Base-by-base conservation (phyloP, 2,888 invertebrate species). In the Leucoma salicis region DNA sequence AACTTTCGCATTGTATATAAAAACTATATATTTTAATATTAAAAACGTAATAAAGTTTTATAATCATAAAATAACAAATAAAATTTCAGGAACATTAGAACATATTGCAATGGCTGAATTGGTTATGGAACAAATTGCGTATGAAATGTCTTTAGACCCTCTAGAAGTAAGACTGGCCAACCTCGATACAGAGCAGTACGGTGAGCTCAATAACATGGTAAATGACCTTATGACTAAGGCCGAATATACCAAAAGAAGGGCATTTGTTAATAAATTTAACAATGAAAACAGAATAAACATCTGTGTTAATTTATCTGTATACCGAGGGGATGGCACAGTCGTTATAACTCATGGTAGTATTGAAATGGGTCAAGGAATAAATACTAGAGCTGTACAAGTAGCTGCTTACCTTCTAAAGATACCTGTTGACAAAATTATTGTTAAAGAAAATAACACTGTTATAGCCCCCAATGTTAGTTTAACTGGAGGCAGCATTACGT, bases 361-460 rank as follows among this genome's bases (percentile, higher is more conserved):
- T 39, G 94, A 94, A 82, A 91, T 92, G 71, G 95, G 95, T 0
- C 95, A 95, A 85, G 95, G 95, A 4, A 89, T 95, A 35, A 93
- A 95, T 51, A 95, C 95, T 0, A 95, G 95, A 90, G 92, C 91
- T 0, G 91, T 92, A 1, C 95, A 95, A 85, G 92, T 94, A 31
- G 49, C 49, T 14, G 56, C 55, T 14, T 44, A 48, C 16, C 11
- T 55, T 10, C 44, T 57, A 3, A 45, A 49, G 0, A 51, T 58
- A 16, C 39, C 59, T 21, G 29, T 58, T 2, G 41, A 58, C 1
- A 57, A 58, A 49, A 54, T 57, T 1, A 41, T 41, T 16, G 28
- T 63, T 2, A 59, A 59, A 41, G 55, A 39, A 18, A 53, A 59
- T 18, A 57, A 53, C 10, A 60, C 63, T 0, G 28, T 43, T 5